Conservation (phyloP, 2,888 invertebrate species). For the Eupithecia pulchellata region DNA sequence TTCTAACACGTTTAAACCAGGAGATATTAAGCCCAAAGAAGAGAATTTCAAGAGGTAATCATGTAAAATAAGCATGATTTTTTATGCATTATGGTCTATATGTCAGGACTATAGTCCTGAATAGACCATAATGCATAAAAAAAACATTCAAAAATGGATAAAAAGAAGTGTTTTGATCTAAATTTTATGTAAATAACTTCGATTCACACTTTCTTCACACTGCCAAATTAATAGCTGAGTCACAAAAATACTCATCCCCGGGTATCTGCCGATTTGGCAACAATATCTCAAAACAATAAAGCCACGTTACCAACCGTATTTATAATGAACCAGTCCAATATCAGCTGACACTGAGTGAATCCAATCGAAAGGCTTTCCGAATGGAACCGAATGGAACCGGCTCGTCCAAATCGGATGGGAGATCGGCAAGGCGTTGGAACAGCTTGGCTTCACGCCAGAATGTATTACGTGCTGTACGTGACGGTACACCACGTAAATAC, state of each 20-base stretch:
- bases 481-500: constrained; percentile 47
- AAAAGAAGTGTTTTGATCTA: no score
- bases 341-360: constrained; percentile 54
- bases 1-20: no score
- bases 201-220: no score
- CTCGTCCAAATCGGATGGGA: constrained; percentile 58
- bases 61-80: no score
- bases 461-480: constrained; percentile 56
- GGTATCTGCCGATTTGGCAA: constrained; percentile 15
- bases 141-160: no score
- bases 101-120: no score
- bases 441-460: constrained; percentile 58
- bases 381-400: constrained; percentile 51
- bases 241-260: background rate
- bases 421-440: constrained; percentile 53
- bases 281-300: constrained; percentile 36
- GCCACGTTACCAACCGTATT: constrained; percentile 31
- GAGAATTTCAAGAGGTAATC: no score
- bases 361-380: constrained; percentile 54
- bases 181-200: no score
- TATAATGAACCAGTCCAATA: constrained; percentile 43
- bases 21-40: no score
- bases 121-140: no score
- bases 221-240: background rate
- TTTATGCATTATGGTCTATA: no score